Conservation (phyloP, 2,888 invertebrate genomes). For the Hypselothyrea guttata region DNA sequence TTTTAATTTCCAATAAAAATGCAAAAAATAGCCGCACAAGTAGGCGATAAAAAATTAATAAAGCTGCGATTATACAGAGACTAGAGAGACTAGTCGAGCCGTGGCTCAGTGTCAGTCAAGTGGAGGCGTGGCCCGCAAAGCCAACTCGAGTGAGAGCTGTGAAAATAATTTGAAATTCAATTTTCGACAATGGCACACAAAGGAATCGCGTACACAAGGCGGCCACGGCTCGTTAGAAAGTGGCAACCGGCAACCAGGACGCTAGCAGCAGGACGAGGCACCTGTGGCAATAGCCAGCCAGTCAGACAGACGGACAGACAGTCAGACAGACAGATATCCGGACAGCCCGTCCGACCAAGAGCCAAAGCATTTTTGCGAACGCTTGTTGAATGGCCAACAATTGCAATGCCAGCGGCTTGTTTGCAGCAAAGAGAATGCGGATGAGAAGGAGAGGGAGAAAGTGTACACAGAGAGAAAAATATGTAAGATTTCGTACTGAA, state of each 20-base stretch:
- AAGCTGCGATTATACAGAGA: slow-evolving; percentile 71
- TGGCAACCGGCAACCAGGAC: slow-evolving; percentile 34
- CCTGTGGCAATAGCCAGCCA: slow-evolving; percentile 43
- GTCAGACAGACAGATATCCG: slow-evolving; percentile 14
- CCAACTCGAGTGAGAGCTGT: slow-evolving; percentile 60
- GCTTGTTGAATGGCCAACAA: slow-evolving; percentile 68
- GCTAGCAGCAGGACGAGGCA: slow-evolving; percentile 28
- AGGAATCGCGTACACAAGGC: slow-evolving; percentile 58
- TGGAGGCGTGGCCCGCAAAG: slow-evolving; percentile 16
- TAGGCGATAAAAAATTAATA: slow-evolving; percentile 77
- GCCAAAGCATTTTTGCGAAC: slow-evolving; percentile 28
- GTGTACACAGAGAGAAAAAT: neutral
- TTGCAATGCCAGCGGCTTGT: slow-evolving; percentile 50
- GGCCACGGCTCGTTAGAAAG: slow-evolving; percentile 61
- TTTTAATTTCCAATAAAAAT: slow-evolving; percentile 77
- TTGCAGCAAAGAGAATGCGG: neutral
- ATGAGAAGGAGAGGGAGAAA: neutral
- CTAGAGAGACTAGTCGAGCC: slow-evolving; percentile 5
- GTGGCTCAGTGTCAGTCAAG: slow-evolving; percentile 62
- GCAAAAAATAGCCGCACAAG: slow-evolving; percentile 73
- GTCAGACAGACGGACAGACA: neutral
- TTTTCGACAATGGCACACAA: slow-evolving; percentile 77
- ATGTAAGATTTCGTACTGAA: no score
- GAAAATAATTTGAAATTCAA: slow-evolving; percentile 77
- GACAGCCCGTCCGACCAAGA: no score